Base-by-base conservation (phyloP, 2,797 vertebrate species). In the Acanthurus leucopareius region DNA sequence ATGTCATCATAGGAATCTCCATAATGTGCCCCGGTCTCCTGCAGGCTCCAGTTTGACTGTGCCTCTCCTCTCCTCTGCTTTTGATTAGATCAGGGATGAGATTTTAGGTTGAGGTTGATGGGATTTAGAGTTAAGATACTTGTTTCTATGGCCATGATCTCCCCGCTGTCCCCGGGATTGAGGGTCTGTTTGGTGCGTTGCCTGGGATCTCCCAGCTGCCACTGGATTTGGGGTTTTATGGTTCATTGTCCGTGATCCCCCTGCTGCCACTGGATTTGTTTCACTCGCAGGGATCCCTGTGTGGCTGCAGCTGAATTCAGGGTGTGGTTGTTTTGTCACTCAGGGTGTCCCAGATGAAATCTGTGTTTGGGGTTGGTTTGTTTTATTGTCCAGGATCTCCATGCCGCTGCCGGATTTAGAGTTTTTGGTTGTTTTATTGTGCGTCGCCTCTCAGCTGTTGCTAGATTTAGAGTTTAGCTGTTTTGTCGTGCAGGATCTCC, bases 1-100 rank as follows among this genome's bases (percentile, higher is more conserved):
- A 94, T 93, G 92, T 93, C 92, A 93, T 93, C 88, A 92, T 80
- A 86, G 91, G 91, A 92, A 92, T 94, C 88, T 94, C 91, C 87
- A 89, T 91, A 90, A 93, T 90, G 88, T 80, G 70, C 25, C 83
- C 69, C 5, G 62, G 32, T 91, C 86, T 87, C 78, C 87, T 83
- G 85, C 83, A 62, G 85, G 86, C 90, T 91, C 84, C 84, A 20
- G 51, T 77, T 73, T 16, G 80, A 77, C 86, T 78, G 64, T 42
- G 56, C 49, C 53, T 75, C 64, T 61, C 47, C 48, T 3, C 69
- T 59, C 49, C 25, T 61, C 64, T 78, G 69, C 53, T 83, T 75
- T 64, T 89, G 77, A 90, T 91, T 87, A 89, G 83, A 86, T 86
- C 47, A 1, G 57, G 70, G 63, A 60, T 72, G 82, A 75, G 83